phyloP scores from a whole-genome alignment of 2,113 vertebrate genomes.

The Sphaerodactylus townsendi region DNA sequence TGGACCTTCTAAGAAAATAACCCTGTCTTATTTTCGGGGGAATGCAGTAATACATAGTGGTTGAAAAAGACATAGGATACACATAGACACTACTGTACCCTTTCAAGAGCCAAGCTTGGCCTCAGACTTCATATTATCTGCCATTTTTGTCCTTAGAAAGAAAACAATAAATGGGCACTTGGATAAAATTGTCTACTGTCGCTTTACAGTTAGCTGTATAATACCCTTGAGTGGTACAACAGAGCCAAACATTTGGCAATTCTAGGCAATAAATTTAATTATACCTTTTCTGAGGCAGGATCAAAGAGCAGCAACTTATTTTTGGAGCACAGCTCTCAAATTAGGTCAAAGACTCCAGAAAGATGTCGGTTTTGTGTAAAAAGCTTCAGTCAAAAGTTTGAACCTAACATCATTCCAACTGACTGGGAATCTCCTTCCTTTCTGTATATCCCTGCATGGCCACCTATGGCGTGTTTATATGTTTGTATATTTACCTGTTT shows the following conservation, averaged over 20 bases:
- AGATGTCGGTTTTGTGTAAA: conserved; percentile 9
- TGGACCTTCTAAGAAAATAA: too few species aligned
- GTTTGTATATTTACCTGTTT: too few species aligned
- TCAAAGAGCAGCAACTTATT: conserved; percentile 24
- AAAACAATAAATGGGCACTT: background rate
- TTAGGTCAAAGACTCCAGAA: conserved; percentile 6
- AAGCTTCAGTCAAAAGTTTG: conserved; percentile 12
- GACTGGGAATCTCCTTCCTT: too few species aligned
- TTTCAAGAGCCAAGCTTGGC: too few species aligned
- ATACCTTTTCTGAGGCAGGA: background rate
- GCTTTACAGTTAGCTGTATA: conserved; percentile 12
- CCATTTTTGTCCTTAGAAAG: background rate
- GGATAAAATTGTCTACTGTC: conserved; percentile 22
- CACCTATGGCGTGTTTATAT: too few species aligned
- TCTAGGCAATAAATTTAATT: background rate
- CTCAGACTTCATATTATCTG: too few species aligned
- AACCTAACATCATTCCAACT: too few species aligned
- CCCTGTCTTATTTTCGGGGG: too few species aligned
- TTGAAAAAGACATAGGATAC: too few species aligned
- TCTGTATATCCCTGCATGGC: too few species aligned
- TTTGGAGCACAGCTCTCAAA: conserved; percentile 34
- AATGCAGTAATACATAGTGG: too few species aligned
- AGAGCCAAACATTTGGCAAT: background rate
- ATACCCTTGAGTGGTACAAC: conserved; percentile 4
- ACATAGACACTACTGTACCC: too few species aligned